These are phyloP conservation scores for Hyperoodon ampullatus DNA, from an alignment of 2,113 vertebrate genomes.

Conservation along the genomic window DNA sequence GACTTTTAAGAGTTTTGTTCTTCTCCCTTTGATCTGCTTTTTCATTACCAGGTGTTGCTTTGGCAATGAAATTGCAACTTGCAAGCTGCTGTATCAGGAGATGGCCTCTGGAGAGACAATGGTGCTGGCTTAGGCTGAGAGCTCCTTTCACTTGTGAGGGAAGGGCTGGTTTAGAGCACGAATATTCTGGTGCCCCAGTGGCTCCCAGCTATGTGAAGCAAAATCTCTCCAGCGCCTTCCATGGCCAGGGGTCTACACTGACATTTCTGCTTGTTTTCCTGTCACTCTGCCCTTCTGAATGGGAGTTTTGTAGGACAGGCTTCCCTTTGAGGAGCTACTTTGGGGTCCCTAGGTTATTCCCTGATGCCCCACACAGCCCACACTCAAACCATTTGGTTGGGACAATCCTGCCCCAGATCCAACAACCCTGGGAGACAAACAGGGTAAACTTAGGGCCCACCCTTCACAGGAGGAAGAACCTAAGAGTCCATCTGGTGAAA, in stretches of 20 bases:
- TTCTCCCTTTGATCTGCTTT: not conserved
- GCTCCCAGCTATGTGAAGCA: not conserved
- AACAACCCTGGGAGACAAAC: not conserved
- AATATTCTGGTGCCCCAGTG: not conserved
- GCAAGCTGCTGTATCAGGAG: too few species aligned
- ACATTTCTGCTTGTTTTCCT: not conserved
- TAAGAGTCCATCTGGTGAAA: not conserved
- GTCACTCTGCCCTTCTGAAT: not conserved
- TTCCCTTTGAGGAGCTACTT: not conserved
- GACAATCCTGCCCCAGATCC: not conserved
- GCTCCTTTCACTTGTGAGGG: not conserved
- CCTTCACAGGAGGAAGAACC: not conserved
- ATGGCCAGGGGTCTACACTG: rapidly evolving
- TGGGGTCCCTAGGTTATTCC: not conserved
- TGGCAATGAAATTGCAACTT: not conserved
- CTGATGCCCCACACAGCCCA: not conserved
- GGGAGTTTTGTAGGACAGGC: not conserved
- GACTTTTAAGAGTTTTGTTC: not conserved
- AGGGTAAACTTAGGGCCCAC: not conserved
- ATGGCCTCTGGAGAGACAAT: not conserved
- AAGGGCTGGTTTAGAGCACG: not conserved
- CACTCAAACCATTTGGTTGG: too few species aligned
- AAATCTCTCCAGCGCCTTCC: too few species aligned
- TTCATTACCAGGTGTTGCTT: not conserved
- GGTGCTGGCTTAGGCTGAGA: not conserved